These are phyloP conservation scores for Channa striata DNA, from an alignment of 2,797 vertebrate species.

Conservation along the genomic window DNA sequence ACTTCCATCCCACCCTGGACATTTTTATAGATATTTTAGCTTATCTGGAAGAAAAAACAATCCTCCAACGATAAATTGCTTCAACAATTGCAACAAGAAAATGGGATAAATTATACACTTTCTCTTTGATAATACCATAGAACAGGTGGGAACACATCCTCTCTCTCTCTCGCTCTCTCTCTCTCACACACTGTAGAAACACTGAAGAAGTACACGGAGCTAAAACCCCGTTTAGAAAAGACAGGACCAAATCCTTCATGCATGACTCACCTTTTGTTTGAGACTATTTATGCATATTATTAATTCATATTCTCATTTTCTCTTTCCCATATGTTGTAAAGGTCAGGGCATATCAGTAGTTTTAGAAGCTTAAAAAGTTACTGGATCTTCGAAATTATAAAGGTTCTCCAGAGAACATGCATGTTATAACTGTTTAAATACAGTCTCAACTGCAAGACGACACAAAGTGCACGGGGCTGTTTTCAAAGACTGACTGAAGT, in stretches of 20 bases:
- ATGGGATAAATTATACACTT: neutral
- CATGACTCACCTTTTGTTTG: conserved; percentile 62
- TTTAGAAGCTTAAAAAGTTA: conserved; percentile 39
- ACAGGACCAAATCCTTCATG: conserved; percentile 56
- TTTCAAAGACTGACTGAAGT: too few relatives aligned
- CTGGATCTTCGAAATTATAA: conserved; percentile 6
- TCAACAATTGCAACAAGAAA: too few relatives aligned
- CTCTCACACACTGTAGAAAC: conserved; percentile 19
- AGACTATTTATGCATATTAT: conserved; percentile 64
- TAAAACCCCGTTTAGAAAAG: conserved; percentile 43
- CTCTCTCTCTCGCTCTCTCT: conserved; percentile 2
- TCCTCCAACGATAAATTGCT: too few relatives aligned
- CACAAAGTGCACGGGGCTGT: neutral
- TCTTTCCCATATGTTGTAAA: conserved; percentile 56
- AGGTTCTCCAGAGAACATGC: neutral
- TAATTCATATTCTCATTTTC: conserved; percentile 61
- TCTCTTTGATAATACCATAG: neutral
- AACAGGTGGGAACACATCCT: conserved; percentile 18
- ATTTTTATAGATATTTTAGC: too few relatives aligned
- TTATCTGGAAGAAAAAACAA: too few relatives aligned
- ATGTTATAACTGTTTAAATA: neutral
- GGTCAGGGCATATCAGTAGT: conserved; percentile 44
- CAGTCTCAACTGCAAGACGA: neutral
- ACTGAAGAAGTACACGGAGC: conserved; percentile 17
- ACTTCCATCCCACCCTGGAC: too few relatives aligned